Evolutionary conservation across 2,113 vertebrate genomes (phyloP).

Genomic region (Cheirogaleus medius): DNA sequence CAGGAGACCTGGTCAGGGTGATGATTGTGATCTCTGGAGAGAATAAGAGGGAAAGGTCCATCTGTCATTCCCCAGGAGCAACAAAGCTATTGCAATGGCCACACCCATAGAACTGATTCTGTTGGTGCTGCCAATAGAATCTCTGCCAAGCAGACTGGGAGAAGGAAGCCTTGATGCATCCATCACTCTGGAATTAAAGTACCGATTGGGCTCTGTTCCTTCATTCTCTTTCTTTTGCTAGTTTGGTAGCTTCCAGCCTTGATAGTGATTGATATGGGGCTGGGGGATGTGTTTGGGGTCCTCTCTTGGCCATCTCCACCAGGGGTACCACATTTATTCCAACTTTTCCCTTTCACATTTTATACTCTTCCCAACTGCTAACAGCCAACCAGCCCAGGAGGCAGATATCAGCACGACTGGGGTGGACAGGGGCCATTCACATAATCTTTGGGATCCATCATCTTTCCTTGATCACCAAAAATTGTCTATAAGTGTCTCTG

Average conservation of each 20-base stretch:
- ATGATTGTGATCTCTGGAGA: not conserved
- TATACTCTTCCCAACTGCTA: not conserved
- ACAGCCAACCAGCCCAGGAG: not conserved
- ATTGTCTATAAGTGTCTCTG: not conserved
- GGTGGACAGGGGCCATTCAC: not conserved
- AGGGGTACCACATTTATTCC: not conserved
- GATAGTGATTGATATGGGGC: not conserved
- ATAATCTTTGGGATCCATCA: not conserved
- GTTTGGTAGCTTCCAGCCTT: not conserved
- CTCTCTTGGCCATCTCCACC: not conserved
- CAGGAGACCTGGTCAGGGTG: not conserved
- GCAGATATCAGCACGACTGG: not conserved
- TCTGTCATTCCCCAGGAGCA: not conserved
- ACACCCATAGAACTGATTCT: not conserved
- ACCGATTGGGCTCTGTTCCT: not conserved
- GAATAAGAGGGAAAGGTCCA: not conserved
- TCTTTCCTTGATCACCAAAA: not conserved
- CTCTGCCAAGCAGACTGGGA: not conserved
- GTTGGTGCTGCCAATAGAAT: not conserved
- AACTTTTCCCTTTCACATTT: not conserved
- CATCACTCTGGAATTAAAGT: not conserved
- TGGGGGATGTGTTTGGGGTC: not conserved
- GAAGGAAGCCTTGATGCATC: not conserved
- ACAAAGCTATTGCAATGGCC: not conserved
- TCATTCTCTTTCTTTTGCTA: not conserved